Percentiles rank a stretch among this genome's conserved stretches.
phyloP scores from a whole-genome alignment of 1,140 invertebrate species.

The Apis cerana region DNA sequence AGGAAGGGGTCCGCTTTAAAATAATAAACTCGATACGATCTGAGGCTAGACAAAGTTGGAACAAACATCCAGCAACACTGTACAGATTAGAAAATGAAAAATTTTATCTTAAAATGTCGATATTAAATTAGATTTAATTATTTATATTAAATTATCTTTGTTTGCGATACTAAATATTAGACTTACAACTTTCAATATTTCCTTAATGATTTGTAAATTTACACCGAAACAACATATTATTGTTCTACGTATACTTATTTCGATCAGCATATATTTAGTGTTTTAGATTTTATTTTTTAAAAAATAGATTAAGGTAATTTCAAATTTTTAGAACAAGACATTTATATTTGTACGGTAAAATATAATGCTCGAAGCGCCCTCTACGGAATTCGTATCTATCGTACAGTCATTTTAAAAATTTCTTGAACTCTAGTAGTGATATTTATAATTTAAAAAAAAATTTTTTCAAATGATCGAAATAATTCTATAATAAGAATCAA shows the following conservation, averaged over 20 bases:
- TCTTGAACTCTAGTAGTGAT: too few relatives aligned
- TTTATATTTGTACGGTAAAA: background rate
- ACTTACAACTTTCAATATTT: background rate
- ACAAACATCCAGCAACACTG: slow-evolving; percentile 25
- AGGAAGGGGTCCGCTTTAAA: slow-evolving; percentile 67
- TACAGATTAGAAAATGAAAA: slow-evolving; percentile 25
- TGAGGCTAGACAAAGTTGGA: slow-evolving; percentile 44
- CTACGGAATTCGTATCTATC: background rate
- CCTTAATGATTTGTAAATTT: background rate
- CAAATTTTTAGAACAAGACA: background rate
- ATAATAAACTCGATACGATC: slow-evolving; percentile 70
- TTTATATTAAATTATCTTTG: background rate
- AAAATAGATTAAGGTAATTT: background rate
- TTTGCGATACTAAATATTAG: background rate
- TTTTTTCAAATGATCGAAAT: background rate
- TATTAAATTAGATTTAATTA: background rate
- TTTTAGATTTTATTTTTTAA: background rate
- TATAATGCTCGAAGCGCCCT: background rate
- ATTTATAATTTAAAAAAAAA: background rate
- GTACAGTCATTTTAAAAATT: slow-evolving; percentile 10
- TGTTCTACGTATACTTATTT: background rate
- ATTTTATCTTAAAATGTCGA: background rate
- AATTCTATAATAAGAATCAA: background rate
- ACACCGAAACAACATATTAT: background rate
- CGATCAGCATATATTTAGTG: background rate